These are phyloP conservation scores for Crax fasciolata DNA, from an alignment of 2,797 vertebrate genomes.

Conservation along the genomic window DNA sequence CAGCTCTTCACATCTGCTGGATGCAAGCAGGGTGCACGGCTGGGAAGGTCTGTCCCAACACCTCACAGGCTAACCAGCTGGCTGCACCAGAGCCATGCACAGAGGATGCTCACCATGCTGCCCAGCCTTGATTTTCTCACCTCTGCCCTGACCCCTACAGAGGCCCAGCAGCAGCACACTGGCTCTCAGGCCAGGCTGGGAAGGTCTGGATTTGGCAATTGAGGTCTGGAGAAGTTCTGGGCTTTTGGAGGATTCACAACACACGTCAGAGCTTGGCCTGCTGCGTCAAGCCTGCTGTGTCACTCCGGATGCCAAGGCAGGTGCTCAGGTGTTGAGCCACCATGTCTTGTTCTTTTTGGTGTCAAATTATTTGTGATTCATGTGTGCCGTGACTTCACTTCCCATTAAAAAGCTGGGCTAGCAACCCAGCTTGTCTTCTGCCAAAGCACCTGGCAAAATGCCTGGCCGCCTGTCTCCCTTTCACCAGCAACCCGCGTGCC, in stretches of 20 bases:
- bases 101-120: neutral
- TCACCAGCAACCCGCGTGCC: rapidly evolving
- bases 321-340: constrained; percentile 41
- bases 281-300: neutral
- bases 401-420: neutral
- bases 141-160: neutral
- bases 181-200: neutral
- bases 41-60: neutral
- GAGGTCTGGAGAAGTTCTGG: neutral
- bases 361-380: constrained; percentile 48
- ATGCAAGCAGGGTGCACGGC: neutral
- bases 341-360: neutral
- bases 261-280: neutral
- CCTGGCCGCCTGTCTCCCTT: neutral
- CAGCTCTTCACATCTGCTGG: neutral
- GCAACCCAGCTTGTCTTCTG: neutral
- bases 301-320: neutral
- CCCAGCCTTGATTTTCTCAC: neutral
- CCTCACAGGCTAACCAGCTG: neutral
- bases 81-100: rapidly evolving
- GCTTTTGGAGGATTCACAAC: neutral
- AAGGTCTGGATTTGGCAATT: neutral
- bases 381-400: constrained; percentile 35
- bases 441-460: neutral
- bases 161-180: neutral